These are phyloP conservation scores for Chaetodon trifasciatus DNA, from an alignment of 2,797 vertebrate species.

Conservation along the genomic window DNA sequence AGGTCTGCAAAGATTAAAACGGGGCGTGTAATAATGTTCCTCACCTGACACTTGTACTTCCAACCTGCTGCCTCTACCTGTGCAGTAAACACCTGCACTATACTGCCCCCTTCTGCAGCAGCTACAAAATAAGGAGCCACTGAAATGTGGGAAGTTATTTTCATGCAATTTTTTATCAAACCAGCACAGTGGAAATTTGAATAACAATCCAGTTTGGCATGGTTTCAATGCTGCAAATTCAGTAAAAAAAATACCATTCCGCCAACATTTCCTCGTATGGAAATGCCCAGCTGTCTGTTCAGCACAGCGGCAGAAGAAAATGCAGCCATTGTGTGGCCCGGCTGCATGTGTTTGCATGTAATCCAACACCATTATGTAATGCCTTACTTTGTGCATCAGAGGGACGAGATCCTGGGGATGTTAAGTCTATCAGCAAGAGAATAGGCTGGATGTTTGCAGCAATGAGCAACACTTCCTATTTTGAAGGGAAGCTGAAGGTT, in stretches of 20 bases:
- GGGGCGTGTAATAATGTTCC: background rate
- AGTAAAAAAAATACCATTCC: background rate
- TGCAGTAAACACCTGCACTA: slow-evolving; percentile 72
- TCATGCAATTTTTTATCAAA: background rate
- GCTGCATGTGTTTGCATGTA: slow-evolving; percentile 64
- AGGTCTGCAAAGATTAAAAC: slow-evolving; percentile 28
- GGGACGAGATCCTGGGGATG: slow-evolving; percentile 32
- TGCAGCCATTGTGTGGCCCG: slow-evolving; percentile 52
- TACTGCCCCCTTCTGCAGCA: slow-evolving; percentile 80
- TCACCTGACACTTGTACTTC: slow-evolving; percentile 42
- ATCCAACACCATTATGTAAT: slow-evolving; percentile 58
- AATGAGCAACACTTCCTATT: slow-evolving; percentile 45
- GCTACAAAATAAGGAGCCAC: background rate
- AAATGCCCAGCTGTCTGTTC: slow-evolving; percentile 28
- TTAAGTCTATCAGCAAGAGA: slow-evolving; percentile 34
- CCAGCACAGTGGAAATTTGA: background rate
- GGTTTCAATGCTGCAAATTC: background rate
- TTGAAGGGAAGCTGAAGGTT: slow-evolving; percentile 54
- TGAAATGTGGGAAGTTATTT: background rate
- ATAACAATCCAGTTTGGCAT: background rate
- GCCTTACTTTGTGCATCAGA: slow-evolving; percentile 11
- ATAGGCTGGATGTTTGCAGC: slow-evolving; percentile 28
- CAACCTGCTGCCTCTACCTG: slow-evolving; percentile 67
- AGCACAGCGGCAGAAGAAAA: slow-evolving; percentile 41
- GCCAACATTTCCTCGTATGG: background rate